phyloP scores from a whole-genome alignment of 2,113 vertebrate species.

The Nannobrachium achirus region DNA sequence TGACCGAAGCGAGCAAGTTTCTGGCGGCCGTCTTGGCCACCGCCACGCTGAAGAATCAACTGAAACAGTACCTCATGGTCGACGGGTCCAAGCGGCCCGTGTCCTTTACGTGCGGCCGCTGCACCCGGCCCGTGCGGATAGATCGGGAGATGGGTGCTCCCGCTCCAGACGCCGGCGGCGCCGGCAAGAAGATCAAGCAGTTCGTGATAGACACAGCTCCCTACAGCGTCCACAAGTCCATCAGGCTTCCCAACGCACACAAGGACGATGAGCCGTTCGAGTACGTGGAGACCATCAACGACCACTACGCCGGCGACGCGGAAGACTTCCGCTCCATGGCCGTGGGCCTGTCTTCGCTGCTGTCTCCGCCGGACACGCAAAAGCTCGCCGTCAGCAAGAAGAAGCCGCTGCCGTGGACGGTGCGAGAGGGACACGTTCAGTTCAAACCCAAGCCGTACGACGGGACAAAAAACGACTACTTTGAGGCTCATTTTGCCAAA shows the following conservation, averaged over 20 bases:
- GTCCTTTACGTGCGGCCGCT: background rate
- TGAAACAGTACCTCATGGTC: background rate
- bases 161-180: background rate
- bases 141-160: background rate
- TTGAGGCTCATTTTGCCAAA: background rate
- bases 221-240: background rate
- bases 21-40: background rate
- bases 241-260: slow-evolving; percentile 3
- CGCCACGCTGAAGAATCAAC: background rate
- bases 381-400: background rate
- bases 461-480: background rate
- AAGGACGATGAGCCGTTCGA: background rate
- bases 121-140: background rate
- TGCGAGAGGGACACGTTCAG: background rate
- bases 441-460: background rate
- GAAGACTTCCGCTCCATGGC: background rate
- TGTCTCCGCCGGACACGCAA: background rate
- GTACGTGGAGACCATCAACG: slow-evolving; percentile 2
- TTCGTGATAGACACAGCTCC: slow-evolving; percentile 3
- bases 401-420: background rate
- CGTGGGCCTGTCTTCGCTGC: background rate
- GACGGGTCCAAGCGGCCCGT: background rate
- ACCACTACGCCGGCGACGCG: slow-evolving; percentile 1
- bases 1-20: background rate
- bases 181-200: background rate